A percentile compares a stretch with the other conserved stretches of the same genome.
Evolutionary conservation across 2,888 invertebrate species (phyloP).

Genomic region (Urechis unicinctus): DNA sequence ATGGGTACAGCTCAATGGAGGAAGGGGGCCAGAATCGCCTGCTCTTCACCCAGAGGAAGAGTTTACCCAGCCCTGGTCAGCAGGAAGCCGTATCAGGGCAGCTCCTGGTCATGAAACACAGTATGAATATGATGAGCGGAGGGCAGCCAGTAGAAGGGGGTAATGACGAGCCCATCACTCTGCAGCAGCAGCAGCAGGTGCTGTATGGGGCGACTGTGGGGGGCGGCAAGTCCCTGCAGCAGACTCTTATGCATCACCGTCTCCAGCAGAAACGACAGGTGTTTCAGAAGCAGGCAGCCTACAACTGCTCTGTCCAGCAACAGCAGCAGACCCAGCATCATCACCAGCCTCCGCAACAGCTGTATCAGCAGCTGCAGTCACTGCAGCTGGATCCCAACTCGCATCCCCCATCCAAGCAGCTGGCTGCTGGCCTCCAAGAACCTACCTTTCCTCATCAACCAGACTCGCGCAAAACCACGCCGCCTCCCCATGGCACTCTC

Average conservation of each 20-base stretch:
- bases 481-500: too few species aligned
- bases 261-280: conserved; percentile 77
- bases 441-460: too few species aligned
- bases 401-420: not conserved
- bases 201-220: not conserved
- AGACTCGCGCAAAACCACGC: too few species aligned
- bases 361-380: conserved; percentile 56
- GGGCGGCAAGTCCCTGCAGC: conserved; percentile 58
- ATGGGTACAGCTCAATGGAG: conserved; percentile 31
- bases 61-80: conserved; percentile 28
- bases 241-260: conserved; percentile 73
- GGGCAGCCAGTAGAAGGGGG: too few species aligned
- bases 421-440: not conserved
- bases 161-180: too few species aligned
- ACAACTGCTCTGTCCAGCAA: not conserved
- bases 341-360: conserved; percentile 25
- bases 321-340: conserved; percentile 12
- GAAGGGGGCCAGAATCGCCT: conserved; percentile 12
- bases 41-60: conserved; percentile 7
- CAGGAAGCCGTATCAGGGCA: conserved; percentile 45
- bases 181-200: too few species aligned
- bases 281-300: conserved; percentile 67
- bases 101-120: conserved; percentile 47
- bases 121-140: conserved; percentile 45
- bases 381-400: conserved; percentile 38